Evolutionary conservation across 2,888 invertebrate species (phyloP), one percentile per base, ranked within the genome.

Genomic region (Encarsia formosa): DNA sequence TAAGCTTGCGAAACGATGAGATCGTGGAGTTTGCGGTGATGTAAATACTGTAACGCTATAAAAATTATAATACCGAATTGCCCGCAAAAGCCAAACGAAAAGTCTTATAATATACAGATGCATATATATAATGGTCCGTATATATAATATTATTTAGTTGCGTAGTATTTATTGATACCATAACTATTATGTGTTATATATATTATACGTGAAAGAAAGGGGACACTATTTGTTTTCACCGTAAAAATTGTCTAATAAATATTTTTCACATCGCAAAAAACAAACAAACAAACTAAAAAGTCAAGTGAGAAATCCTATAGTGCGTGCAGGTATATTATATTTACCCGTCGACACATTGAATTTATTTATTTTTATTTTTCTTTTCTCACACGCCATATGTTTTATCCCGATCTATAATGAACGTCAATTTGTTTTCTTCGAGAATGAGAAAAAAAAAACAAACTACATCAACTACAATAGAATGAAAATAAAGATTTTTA

Each of bases 81-180:
- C 61, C 63, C 66, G 65, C 66, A 67, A 62, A 63, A 62, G 61
- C 64, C 65, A 63, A 62, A 60, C 60, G 57, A 61, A 53, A 57
- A 54, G 53, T 53, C 56, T 53, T 51, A 53, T 50, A n/a, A n/a
- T n/a, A 53, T 51, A 57, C 47, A 56, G 43, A 56, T 48, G 50
- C 49, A 54, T 57, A 46, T n/a, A n/a, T 44, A 50, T 52, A 52
- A 49, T 46, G 35, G 49, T 47, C 47, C 52, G 52, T 52, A 57
- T 50, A 50, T 16, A 55, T 50, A 50, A 63, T 64, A 61, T 60
- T 61, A 63, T 65, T 66, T 70, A 68, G 68, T 65, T 66, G 61
- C 60, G 63, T 68, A 68, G 61, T 71, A 72, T 71, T 72, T 71
- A 71, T 72, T 69, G 61, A 65, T 64, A 67, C 59, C 60, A 63